Base-by-base conservation (phyloP, 92 coral and sea anemone species). In the Hydrozoanthus gracilis region DNA sequence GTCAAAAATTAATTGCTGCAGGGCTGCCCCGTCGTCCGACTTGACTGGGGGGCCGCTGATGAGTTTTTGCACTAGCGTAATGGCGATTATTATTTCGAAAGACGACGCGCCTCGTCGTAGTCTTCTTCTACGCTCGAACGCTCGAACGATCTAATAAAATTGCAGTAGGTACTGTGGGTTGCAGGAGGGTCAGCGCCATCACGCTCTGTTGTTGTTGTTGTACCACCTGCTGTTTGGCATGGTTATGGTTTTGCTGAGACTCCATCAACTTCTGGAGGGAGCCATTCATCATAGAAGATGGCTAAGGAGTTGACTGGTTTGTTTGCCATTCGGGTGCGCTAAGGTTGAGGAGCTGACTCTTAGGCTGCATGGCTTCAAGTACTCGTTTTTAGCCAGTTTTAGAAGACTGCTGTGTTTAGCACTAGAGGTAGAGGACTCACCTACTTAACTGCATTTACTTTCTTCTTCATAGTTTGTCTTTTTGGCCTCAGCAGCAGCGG, bases 401-500 rank as follows among this genome's bases (percentile, higher is more conserved):
- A 64, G 47, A 46, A 47, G 55, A 20, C 52, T 11, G 86, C 35
- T 27, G 71, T 46, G 16, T 54, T 56, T 73, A 50, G 10, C 86
- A 44, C n/a, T 58, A 13, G 65, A 73, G 10, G 72, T 50, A 4
- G n/a, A 48, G 44, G 54, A 12, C 79, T 48, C 52, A 73, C n/a
- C 79, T 48, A 20, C 79, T 3, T 73, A 8, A 48, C 79, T 52
- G 79, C 44, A 48, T 48, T 52, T 51, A 52, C 61, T 51, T 48
- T 52, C 61, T 52, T 73, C 35, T 51, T 73, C 87, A 51, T 68
- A 82, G 56, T 3, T 18, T 46, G 10, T 66, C 13, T 82, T 44
- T 66, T 65, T 60, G 20, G 86, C 87, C 71, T 84, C 88, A 49
- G 82, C 82, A 35, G 68, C 82, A 71, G 88, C 88, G 75, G 72